phyloP scores from a whole-genome alignment of 2,113 vertebrate species.

The Rhombomys opimus region DNA sequence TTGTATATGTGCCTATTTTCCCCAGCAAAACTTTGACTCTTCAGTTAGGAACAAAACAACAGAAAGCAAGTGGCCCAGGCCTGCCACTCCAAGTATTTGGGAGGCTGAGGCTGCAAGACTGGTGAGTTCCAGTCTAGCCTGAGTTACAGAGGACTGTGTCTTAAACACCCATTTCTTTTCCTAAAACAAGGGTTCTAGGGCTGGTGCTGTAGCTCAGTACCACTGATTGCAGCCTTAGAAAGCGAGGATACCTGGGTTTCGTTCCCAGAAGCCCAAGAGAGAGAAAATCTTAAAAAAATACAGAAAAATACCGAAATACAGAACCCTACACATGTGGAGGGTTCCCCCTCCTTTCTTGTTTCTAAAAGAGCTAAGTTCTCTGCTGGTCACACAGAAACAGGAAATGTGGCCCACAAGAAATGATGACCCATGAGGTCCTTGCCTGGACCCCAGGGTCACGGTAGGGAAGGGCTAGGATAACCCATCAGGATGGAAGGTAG shows the following conservation, averaged over 20 bases:
- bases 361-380: not conserved
- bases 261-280: not conserved
- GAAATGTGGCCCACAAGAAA: constrained; percentile 64
- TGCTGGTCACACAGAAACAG: constrained; percentile 4
- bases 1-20: not conserved
- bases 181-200: not conserved
- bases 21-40: not conserved
- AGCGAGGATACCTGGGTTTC: not conserved
- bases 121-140: not conserved
- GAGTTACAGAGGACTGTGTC: not conserved
- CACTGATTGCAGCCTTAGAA: not conserved
- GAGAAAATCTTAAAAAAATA: not conserved
- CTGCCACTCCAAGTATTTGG: not conserved
- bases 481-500: not conserved
- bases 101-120: not conserved
- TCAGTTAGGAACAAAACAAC: not conserved
- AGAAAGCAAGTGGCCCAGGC: not conserved
- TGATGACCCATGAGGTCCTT: not conserved
- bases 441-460: constrained; percentile 13
- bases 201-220: not conserved
- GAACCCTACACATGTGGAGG: too few relatives aligned
- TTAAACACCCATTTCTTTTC: not conserved
- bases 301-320: too few relatives aligned
- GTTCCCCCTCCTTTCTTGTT: not conserved
- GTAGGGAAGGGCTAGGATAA: constrained; percentile 14